Evolutionary conservation across 2,113 vertebrate genomes (phyloP).

Genomic region (Rhipidura dahli): DNA sequence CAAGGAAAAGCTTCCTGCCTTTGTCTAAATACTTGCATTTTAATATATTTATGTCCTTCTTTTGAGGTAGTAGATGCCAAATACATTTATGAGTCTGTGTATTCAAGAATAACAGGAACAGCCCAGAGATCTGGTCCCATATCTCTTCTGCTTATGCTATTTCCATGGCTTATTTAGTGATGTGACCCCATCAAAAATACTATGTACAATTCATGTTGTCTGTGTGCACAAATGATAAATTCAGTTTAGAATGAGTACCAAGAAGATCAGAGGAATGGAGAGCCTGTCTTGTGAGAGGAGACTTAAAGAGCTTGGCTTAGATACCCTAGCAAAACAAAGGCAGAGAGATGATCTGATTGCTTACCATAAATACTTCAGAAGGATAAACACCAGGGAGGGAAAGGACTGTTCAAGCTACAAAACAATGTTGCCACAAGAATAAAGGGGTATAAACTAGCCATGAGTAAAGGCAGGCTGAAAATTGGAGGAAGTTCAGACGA

Average conservation of each 20-base stretch:
- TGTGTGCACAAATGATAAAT: background rate
- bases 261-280: conserved; percentile 31
- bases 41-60: background rate
- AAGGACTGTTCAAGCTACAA: background rate
- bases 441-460: background rate
- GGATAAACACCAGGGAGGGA: background rate
- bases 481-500: background rate
- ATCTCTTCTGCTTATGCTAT: background rate
- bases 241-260: background rate
- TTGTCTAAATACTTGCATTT: background rate
- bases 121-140: background rate
- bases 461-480: background rate
- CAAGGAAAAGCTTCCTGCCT: background rate
- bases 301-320: conserved; percentile 49
- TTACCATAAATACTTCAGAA: conserved; percentile 24
- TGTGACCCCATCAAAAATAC: background rate
- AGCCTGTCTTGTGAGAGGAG: background rate
- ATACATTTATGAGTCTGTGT: background rate
- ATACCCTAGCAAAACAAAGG: conserved; percentile 31
- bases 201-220: background rate
- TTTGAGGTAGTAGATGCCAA: background rate
- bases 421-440: background rate
- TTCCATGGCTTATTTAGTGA: background rate
- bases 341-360: background rate
- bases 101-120: background rate